Conservation (phyloP, 2,888 invertebrate genomes). For the Cataglyphis rosenhaueri region DNA sequence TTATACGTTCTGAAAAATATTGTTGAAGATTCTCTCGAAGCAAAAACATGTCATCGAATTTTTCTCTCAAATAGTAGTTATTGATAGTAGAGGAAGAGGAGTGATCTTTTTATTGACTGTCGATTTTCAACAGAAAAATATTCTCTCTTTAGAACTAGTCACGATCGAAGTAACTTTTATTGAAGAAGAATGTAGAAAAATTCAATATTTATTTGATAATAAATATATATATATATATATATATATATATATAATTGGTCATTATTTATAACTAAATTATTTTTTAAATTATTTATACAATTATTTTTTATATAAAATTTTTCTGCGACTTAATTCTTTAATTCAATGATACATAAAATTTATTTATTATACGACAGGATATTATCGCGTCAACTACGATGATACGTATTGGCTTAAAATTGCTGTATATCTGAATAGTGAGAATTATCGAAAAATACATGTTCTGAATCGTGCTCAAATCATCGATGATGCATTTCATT, state of each 20-base stretch:
- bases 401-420: background rate
- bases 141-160: conserved; percentile 25
- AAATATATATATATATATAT: background rate
- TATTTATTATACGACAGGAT: background rate
- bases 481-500: background rate
- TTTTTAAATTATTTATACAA: no score
- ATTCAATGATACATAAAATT: background rate
- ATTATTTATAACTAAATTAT: no score
- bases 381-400: background rate
- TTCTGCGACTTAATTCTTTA: no score
- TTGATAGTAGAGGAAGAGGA: background rate
- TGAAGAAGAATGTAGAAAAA: conserved; percentile 28
- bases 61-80: conserved; percentile 40
- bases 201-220: conserved; percentile 44
- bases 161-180: conserved; percentile 38
- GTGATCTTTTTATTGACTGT: conserved; percentile 42
- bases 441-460: no score
- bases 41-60: conserved; percentile 32
- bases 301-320: no score
- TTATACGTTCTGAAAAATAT: background rate
- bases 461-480: background rate
- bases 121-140: conserved; percentile 28
- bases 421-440: no score
- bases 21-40: background rate
- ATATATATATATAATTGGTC: no score